These are phyloP conservation scores for Shargacucullia verbasci DNA, from an alignment of 2,888 invertebrate genomes.

Conservation along the genomic window DNA sequence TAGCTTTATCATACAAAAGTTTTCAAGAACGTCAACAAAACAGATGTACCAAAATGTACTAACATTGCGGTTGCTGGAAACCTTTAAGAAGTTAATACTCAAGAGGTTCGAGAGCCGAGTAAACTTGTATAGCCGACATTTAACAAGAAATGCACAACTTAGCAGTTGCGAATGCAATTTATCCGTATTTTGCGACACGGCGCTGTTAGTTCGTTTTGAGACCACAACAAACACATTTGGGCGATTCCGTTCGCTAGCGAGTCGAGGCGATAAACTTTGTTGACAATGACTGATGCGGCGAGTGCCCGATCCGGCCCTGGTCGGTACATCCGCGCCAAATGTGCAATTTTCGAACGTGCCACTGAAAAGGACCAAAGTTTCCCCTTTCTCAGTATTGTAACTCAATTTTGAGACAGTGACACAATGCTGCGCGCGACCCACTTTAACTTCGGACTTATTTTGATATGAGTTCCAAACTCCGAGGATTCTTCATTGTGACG, in stretches of 20 bases:
- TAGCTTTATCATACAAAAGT: conserved; percentile 27
- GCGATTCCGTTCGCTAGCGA: conserved; percentile 65
- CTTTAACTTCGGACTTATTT: conserved; percentile 69
- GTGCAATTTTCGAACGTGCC: conserved; percentile 77
- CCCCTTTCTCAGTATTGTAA: conserved; percentile 70
- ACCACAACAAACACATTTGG: conserved; percentile 82
- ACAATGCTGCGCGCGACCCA: conserved; percentile 71
- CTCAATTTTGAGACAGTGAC: conserved; percentile 74
- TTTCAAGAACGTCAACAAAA: conserved; percentile 40
- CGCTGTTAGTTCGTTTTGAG: conserved; percentile 63
- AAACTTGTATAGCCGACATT: conserved; percentile 41
- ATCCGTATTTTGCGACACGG: conserved; percentile 52
- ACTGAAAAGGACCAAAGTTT: conserved; percentile 71
- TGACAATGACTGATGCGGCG: conserved; percentile 84
- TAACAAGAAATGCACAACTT: conserved; percentile 66
- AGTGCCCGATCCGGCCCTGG: conserved; percentile 57
- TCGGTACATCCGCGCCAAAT: conserved; percentile 63
- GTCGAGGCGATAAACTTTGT: conserved; percentile 78
- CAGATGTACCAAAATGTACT: conserved; percentile 46
- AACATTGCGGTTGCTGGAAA: conserved; percentile 32
- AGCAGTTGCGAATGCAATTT: conserved; percentile 63
- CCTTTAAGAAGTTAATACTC: conserved; percentile 52
- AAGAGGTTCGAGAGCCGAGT: conserved; percentile 40
- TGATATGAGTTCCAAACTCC: conserved; percentile 64
- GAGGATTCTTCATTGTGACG: conserved; percentile 51